A percentile compares a stretch with the other conserved stretches of the same genome.
Conservation (phyloP, 2,888 invertebrate species). For the Acanthosepion esculentum region DNA sequence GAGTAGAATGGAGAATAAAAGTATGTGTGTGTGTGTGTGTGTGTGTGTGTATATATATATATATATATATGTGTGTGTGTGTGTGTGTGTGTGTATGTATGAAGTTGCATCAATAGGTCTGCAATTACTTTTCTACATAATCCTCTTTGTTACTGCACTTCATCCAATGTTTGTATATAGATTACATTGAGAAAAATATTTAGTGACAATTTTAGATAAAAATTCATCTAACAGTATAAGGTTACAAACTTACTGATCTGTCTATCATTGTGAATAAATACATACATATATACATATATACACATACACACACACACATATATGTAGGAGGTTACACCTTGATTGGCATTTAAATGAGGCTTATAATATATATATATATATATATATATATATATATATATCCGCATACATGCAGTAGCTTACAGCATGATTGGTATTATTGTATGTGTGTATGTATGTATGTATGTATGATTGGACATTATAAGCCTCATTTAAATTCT, state of each 20-base stretch:
- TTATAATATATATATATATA: not conserved
- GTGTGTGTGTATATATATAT: not conserved
- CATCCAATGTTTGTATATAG: no score
- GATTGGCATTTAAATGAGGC: no score
- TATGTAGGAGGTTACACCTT: not conserved
- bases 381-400: not conserved
- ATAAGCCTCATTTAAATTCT: constrained; percentile 12
- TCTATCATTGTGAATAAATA: not conserved
- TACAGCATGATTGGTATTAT: not conserved
- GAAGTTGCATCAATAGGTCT: no score
- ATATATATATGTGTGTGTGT: not conserved
- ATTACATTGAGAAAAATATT: no score
- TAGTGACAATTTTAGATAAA: not conserved
- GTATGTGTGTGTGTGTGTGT: not conserved
- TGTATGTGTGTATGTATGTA: not conserved
- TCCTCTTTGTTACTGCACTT: no score
- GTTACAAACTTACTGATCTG: not conserved
- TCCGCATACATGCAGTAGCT: not conserved
- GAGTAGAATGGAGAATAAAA: not conserved
- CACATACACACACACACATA: not conserved
- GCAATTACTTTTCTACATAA: no score
- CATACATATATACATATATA: not conserved
- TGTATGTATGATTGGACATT: not conserved
- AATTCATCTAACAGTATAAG: not conserved
- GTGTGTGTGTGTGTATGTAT: not conserved